phyloP scores from a whole-genome alignment of 1,140 invertebrate species.

The Bombus waltoni region DNA sequence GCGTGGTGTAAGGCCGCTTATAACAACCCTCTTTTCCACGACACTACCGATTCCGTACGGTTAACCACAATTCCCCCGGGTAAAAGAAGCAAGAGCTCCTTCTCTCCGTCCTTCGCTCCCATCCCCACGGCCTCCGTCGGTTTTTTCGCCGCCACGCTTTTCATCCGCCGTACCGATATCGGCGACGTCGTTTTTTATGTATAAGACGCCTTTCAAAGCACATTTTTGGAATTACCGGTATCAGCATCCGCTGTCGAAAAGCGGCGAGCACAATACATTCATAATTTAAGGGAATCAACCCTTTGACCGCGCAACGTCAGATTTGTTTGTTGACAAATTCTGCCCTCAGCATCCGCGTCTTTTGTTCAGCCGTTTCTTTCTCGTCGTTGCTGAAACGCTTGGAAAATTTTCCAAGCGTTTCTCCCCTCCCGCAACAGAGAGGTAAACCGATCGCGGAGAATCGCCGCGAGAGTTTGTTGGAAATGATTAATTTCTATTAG shows the following conservation, averaged over 20 bases:
- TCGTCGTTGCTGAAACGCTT: not conserved
- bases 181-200: not conserved
- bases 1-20: slow-evolving; percentile 71
- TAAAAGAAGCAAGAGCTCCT: slow-evolving; percentile 40
- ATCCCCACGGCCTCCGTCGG: not conserved
- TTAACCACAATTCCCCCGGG: slow-evolving; percentile 63
- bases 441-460: too few species aligned
- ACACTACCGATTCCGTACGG: slow-evolving; percentile 63
- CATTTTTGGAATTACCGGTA: slow-evolving; percentile 22
- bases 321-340: not conserved
- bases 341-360: not conserved
- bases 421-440: not conserved
- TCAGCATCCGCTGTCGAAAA: not conserved
- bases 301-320: not conserved
- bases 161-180: not conserved
- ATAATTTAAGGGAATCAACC: not conserved
- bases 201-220: slow-evolving; percentile 8
- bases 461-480: not conserved
- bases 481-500: not conserved
- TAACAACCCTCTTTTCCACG: slow-evolving; percentile 66
- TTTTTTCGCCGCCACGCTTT: not conserved
- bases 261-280: not conserved
- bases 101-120: not conserved
- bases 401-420: not conserved
- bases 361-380: not conserved